Evolutionary conservation across 2,888 invertebrate species (phyloP), one percentile per base, ranked within the genome.

Genomic region (Leptinotarsa haldemani): DNA sequence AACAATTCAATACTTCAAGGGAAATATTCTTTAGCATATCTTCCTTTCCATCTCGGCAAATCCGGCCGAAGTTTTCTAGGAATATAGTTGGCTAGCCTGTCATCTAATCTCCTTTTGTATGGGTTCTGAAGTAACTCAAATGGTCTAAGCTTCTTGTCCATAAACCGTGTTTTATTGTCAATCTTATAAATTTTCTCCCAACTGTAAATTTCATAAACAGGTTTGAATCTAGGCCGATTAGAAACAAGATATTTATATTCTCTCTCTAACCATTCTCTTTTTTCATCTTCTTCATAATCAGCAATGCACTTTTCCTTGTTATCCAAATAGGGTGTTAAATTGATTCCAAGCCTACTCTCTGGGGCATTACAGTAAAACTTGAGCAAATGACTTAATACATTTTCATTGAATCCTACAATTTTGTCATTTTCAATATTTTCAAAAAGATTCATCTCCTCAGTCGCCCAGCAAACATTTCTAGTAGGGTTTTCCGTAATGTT

Each of bases 171-270:
- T 15, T 94, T 90, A 82, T 92, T 88, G 83, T 93, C 88, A 22
- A 94, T 91, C 85, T 95, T 93, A 85, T 95, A 97, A 77, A 97
- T 93, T 78, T 90, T 90, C 84, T 96, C 95, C 96, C 96, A 97
- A 72, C 91, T 85, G 82, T 94, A 93, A 50, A 93, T 88, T 88
- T 96, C 95, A 25, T 94, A 93, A 15, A 87, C 74, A 63, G 91
- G 86, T 22, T 89, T 88, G 82, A 91, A 90, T 73, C 91, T 89
- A 0, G 92, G 91, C 78, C 94, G 90, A 84, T 94, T 94, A 2
- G 93, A 88, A 70, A 91, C 88, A 78, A 96, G 83, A 84, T 92
- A 89, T 83, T 94, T 94, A 82, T 93, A 94, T 71, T 87, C 88
- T 1, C 88, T 82, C 84, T 95, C 94, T 50, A 95, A 86, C 91